These are phyloP conservation scores for Pecten maximus DNA, from an alignment of 2,888 invertebrate genomes.

Conservation along the genomic window DNA sequence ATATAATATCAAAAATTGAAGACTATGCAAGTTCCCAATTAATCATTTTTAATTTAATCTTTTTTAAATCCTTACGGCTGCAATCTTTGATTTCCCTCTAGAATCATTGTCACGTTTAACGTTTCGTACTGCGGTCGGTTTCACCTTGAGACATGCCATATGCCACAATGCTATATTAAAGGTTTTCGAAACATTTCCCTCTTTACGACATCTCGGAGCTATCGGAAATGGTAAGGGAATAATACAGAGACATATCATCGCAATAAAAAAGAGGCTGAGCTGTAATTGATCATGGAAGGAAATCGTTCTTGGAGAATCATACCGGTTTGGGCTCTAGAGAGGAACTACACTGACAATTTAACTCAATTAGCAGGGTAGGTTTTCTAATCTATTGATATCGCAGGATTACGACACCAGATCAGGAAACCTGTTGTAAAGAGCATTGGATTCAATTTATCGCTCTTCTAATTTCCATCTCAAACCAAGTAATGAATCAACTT, in stretches of 20 bases:
- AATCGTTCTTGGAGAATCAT: background rate
- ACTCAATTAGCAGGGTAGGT: background rate
- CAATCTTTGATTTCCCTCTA: background rate
- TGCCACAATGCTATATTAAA: background rate
- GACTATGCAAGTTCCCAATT: background rate
- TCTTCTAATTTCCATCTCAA: background rate
- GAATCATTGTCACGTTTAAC: background rate
- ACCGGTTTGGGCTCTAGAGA: background rate
- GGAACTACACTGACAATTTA: background rate
- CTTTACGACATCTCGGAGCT: background rate
- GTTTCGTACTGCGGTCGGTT: background rate
- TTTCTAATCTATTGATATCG: background rate
- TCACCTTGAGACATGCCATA: background rate
- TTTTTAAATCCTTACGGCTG: background rate
- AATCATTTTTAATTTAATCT: background rate
- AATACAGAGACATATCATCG: background rate
- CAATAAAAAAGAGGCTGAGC: background rate
- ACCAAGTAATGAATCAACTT: background rate
- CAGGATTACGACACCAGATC: background rate
- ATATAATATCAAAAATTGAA: background rate
- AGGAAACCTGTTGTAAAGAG: background rate
- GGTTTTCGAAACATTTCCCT: background rate
- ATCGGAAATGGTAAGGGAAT: background rate
- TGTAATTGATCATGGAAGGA: background rate
- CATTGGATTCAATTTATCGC: background rate